Conservation (phyloP, 2,888 invertebrate genomes). For the Chymomyza fuscimana region DNA sequence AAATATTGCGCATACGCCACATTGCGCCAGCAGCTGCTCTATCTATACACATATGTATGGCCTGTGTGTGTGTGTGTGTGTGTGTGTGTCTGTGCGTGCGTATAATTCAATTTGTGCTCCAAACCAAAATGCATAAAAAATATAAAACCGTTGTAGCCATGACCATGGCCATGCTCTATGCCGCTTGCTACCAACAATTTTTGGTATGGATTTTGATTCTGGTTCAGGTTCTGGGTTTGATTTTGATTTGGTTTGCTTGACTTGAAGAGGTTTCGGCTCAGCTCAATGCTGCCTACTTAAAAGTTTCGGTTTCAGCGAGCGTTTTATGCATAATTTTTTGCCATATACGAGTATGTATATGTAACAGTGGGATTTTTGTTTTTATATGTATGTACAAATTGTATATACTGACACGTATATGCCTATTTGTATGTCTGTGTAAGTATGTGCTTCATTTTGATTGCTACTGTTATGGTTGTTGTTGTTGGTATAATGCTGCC, state of each 20-base stretch:
- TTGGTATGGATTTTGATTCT: background rate
- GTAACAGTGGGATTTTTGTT: too few relatives aligned
- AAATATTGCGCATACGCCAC: slow-evolving; percentile 48
- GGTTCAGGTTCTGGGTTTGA: slow-evolving; percentile 1
- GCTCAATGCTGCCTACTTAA: background rate
- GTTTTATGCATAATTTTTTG: slow-evolving; percentile 59
- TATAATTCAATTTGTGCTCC: slow-evolving; percentile 64
- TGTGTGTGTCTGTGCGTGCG: slow-evolving; percentile 36
- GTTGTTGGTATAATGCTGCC: slow-evolving; percentile 18
- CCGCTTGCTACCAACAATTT: too few relatives aligned
- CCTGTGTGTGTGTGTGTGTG: slow-evolving; percentile 30
- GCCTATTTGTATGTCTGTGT: background rate
- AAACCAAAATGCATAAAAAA: slow-evolving; percentile 52
- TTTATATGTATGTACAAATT: background rate
- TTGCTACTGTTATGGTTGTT: background rate
- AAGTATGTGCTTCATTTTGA: background rate
- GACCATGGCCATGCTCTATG: background rate
- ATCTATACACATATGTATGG: slow-evolving; percentile 18
- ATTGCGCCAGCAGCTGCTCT: slow-evolving; percentile 39
- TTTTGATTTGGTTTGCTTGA: slow-evolving; percentile 25
- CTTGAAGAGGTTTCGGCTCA: slow-evolving; percentile 32
- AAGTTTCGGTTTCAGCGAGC: slow-evolving; percentile 17
- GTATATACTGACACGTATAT: slow-evolving; percentile 1
- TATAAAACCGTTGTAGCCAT: slow-evolving; percentile 37
- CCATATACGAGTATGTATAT: background rate